Conservation (phyloP, 2,888 invertebrate species). For the Fissipunctia ypsillon region DNA sequence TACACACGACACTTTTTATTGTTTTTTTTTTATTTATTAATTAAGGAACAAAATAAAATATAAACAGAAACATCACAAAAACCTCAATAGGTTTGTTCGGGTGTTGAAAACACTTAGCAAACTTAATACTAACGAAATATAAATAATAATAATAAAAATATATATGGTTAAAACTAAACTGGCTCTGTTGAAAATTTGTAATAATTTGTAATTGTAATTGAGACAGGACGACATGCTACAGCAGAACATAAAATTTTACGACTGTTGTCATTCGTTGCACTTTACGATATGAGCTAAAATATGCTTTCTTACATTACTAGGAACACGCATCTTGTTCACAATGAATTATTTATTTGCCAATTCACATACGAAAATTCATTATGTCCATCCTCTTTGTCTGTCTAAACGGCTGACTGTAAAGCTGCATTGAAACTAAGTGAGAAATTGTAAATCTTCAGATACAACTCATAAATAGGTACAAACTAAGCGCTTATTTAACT, state of each 20-base stretch:
- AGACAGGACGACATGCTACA: slow-evolving; percentile 81
- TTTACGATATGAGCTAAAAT: slow-evolving; percentile 88
- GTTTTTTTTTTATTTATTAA: too few species aligned
- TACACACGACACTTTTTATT: slow-evolving; percentile 78
- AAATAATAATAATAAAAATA: too few species aligned
- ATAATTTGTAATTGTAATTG: slow-evolving; percentile 90
- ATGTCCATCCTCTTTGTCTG: slow-evolving; percentile 78
- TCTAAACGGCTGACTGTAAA: slow-evolving; percentile 72
- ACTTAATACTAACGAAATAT: too few species aligned
- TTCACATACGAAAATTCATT: slow-evolving; percentile 84
- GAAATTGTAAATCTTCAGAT: slow-evolving; percentile 80
- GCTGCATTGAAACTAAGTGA: slow-evolving; percentile 76
- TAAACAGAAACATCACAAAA: too few species aligned
- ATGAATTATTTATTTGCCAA: slow-evolving; percentile 88
- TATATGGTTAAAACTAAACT: too few species aligned
- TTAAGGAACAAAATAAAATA: too few species aligned
- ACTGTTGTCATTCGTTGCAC: slow-evolving; percentile 85
- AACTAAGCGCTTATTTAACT: slow-evolving; percentile 75
- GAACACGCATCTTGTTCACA: slow-evolving; percentile 79
- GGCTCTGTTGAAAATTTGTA: slow-evolving; percentile 83
- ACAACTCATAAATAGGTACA: slow-evolving; percentile 77
- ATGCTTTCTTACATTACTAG: slow-evolving; percentile 85
- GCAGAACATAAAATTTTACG: slow-evolving; percentile 86
- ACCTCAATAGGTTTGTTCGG: too few species aligned
- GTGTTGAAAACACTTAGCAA: too few species aligned